Evolutionary conservation across 2,797 vertebrate genomes (phyloP), one percentile per base, ranked within the genome.

Genomic region (Propithecus deckenii): DNA sequence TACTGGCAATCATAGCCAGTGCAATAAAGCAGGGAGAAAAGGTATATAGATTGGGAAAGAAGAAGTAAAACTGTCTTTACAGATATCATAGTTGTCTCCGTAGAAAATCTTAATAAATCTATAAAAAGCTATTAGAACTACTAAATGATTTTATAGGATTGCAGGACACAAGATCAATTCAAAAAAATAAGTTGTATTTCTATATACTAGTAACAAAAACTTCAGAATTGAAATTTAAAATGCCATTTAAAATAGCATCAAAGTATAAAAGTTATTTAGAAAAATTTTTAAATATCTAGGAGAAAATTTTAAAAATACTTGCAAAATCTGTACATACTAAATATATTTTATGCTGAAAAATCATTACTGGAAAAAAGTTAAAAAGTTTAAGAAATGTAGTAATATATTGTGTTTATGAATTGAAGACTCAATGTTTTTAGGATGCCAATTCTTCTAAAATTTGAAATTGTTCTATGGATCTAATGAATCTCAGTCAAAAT

Each of bases 261-360:
- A 57, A 81, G 30, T 48, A 69, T 79, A 93, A 75, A 89, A 89
- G 71, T 72, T 46, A 46, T 38, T 35, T 90, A 90, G 30, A 9
- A 52, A 72, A 87, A 81, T 20, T 52, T 17, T 46, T 55, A 67
- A 92, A 81, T 41, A 80, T 35, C 7, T 17, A 63, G 43, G 57
- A 17, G 46, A 35, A 78, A 69, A 22, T 32, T 89, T 89, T 5
- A 2, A 35, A 92, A 50, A 83, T 43, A 30, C 25, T 89, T 7
- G 48, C 10, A 79, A 81, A 69, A 43, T 89, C n/a, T 86, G 50
- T 67, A 28, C 48, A 35, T 65, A 63, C 25, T 50, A 69, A 84
- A 38, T 94, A 69, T 92, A 63, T 87, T 81, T 97, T 84, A 30
- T 76, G 76, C 90, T 92, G 25, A 57, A 94, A 85, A 94, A 50